phyloP scores from a whole-genome alignment of 2,113 vertebrate species.

The Anguilla japonica region DNA sequence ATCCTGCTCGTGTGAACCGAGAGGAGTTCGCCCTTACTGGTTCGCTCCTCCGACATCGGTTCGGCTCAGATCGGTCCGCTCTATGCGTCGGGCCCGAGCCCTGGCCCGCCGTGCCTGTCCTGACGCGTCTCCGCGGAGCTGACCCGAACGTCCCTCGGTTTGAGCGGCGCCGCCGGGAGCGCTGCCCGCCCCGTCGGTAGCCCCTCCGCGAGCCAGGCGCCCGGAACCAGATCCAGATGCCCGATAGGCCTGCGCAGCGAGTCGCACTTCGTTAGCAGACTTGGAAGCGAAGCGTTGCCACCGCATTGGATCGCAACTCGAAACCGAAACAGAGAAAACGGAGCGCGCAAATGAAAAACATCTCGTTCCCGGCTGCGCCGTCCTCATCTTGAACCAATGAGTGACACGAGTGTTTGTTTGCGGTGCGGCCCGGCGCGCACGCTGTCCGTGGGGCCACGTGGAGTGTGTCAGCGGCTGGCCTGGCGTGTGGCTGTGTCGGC shows the following conservation, averaged over 20 bases:
- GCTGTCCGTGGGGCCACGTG: neutral
- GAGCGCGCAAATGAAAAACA: neutral
- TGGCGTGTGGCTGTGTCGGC: neutral
- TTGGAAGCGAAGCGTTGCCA: neutral
- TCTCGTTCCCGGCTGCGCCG: neutral
- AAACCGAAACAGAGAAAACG: neutral
- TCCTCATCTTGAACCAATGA: neutral
- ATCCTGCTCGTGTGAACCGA: neutral
- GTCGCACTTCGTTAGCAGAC: neutral
- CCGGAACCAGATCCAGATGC: constrained; percentile 6
- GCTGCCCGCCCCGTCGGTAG: neutral
- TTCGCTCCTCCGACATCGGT: neutral
- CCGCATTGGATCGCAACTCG: neutral
- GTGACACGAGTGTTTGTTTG: neutral
- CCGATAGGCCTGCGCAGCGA: neutral
- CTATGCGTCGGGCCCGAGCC: neutral
- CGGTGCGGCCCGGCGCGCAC: neutral
- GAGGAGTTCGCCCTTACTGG: neutral
- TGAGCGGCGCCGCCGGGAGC: neutral
- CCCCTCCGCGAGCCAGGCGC: neutral
- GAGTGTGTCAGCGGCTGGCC: neutral
- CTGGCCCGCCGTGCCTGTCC: neutral
- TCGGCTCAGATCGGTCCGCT: neutral
- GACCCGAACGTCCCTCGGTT: neutral
- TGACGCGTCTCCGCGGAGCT: neutral